These are phyloP conservation scores for Anolis sagrei DNA, from an alignment of 2,113 vertebrate genomes.

Conservation along the genomic window DNA sequence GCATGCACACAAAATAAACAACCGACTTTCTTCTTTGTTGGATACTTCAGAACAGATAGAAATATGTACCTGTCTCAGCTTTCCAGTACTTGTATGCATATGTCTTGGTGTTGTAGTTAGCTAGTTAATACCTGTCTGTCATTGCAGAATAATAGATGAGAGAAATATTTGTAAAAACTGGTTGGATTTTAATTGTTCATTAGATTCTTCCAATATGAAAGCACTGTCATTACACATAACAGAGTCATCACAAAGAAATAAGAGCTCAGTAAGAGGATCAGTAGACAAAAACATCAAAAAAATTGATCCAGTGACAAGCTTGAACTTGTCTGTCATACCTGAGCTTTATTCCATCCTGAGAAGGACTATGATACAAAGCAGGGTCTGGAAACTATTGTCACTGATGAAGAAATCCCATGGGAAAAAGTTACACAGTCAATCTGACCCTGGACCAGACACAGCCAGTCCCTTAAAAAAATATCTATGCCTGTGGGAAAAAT, in stretches of 20 bases:
- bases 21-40: not conserved
- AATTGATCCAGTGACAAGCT: slow-evolving; percentile 9
- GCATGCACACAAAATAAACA: not conserved
- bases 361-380: slow-evolving; percentile 9
- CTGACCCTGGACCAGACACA: not conserved
- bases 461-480: not conserved
- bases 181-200: not conserved
- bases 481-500: not conserved
- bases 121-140: not conserved
- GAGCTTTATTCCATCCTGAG: slow-evolving; percentile 10
- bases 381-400: not conserved
- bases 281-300: slow-evolving; percentile 11
- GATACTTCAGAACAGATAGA: not conserved
- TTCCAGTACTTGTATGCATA: not conserved
- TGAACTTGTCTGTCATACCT: not conserved
- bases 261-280: slow-evolving; percentile 6
- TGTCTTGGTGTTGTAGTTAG: not conserved
- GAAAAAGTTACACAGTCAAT: not conserved
- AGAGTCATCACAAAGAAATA: not conserved
- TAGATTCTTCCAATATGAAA: not conserved
- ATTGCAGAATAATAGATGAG: not conserved
- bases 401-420: slow-evolving; percentile 10
- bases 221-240: not conserved
- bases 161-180: not conserved
- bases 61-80: not conserved